These are phyloP conservation scores for Yponomeuta cagnagella DNA, from an alignment of 2,888 invertebrate species.

Conservation along the genomic window DNA sequence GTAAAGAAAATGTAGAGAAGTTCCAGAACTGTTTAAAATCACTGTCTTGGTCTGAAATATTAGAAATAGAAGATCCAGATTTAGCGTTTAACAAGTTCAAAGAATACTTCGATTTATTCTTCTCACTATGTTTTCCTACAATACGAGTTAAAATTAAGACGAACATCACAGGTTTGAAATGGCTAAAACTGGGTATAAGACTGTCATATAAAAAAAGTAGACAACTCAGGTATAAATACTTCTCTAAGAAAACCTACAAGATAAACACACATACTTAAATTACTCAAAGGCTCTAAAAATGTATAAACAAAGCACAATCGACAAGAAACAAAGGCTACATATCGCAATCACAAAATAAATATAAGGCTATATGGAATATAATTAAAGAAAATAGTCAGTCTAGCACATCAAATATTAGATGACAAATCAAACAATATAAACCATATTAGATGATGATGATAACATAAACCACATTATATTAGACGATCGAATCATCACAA, in stretches of 20 bases:
- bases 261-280: background rate
- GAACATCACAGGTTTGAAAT: too few species aligned
- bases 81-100: too few species aligned
- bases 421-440: too few species aligned
- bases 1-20: too few species aligned
- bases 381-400: background rate
- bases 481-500: background rate
- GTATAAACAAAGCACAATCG: background rate
- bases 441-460: background rate
- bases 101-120: too few species aligned
- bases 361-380: background rate
- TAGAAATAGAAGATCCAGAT: too few species aligned
- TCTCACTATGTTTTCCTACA: too few species aligned
- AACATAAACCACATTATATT: background rate
- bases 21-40: too few species aligned
- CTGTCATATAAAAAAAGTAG: background rate
- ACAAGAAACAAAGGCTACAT: background rate
- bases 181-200: background rate
- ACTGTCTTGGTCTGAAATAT: too few species aligned
- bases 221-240: background rate
- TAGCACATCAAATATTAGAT: background rate
- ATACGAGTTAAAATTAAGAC: too few species aligned
- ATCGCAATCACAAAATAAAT: background rate
- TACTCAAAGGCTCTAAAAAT: background rate
- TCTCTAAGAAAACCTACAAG: background rate